Conservation (phyloP, 2,888 invertebrate species). For the Parelbella ahira region DNA sequence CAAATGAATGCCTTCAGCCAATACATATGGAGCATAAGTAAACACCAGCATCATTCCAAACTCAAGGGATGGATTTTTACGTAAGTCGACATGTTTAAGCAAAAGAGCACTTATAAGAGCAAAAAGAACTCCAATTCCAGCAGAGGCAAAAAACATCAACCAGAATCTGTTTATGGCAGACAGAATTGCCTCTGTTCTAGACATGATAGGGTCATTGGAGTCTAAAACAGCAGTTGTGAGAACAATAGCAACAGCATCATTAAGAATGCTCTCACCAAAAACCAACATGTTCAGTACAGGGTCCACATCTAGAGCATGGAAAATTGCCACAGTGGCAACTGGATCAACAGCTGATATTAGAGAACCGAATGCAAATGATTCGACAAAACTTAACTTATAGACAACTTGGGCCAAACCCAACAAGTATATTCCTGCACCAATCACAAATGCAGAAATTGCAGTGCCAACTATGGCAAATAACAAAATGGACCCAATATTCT, state of each 20-base stretch:
- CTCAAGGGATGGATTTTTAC: conserved; percentile 98
- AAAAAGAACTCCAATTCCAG: conserved; percentile 96
- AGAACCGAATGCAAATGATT: conserved; percentile 99
- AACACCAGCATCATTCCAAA: conserved; percentile 99
- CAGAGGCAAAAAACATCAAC: conserved; percentile 99
- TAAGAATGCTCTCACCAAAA: conserved; percentile 96
- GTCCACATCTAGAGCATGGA: conserved; percentile 98
- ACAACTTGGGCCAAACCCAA: conserved; percentile 95
- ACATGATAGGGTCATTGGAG: conserved; percentile 80
- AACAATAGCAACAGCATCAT: conserved; percentile 99
- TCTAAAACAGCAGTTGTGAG: conserved; percentile 93
- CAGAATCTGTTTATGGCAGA: conserved; percentile 94
- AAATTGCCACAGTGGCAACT: conserved; percentile 99
- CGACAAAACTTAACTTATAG: conserved; percentile 95
- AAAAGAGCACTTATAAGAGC: conserved; percentile 95
- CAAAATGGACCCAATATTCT: conserved; percentile 99
- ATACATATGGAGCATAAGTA: conserved; percentile 98
- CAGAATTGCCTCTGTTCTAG: conserved; percentile 91
- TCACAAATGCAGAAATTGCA: conserved; percentile 96
- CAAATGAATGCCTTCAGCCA: conserved; percentile 97
- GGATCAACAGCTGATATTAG: conserved; percentile 99
- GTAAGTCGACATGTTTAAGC: conserved; percentile 96
- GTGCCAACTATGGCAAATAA: conserved; percentile 99
- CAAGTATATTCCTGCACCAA: conserved; percentile 97
- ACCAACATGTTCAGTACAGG: conserved; percentile 99